A percentile compares a stretch with the other conserved stretches of the same genome.
Conservation (phyloP, 2,797 vertebrate species). For the Nannoperca australis region DNA sequence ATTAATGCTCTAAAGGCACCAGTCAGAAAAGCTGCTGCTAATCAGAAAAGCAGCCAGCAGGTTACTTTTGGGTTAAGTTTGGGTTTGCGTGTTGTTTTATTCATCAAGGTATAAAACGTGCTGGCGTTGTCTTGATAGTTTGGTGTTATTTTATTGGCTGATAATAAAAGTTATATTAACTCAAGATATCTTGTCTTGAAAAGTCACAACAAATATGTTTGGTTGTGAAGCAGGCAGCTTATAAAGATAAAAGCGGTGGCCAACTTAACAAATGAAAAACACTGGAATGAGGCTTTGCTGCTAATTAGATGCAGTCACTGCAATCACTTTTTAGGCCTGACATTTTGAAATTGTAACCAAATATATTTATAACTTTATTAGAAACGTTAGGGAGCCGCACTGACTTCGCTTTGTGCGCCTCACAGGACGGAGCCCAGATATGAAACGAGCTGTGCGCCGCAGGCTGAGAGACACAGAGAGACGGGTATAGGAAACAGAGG, state of each 20-base stretch:
- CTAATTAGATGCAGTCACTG: background rate
- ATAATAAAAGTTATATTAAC: background rate
- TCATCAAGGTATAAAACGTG: background rate
- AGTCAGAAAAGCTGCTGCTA: background rate
- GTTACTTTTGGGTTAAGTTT: too few species aligned
- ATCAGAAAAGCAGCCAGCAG: background rate
- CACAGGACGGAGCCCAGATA: slow-evolving; percentile 82
- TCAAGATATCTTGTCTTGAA: background rate
- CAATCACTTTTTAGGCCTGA: background rate
- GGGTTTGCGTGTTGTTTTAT: background rate
- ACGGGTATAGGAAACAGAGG: slow-evolving; percentile 72
- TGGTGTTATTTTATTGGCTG: background rate
- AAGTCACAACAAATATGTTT: background rate
- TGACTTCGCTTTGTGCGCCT: slow-evolving; percentile 84
- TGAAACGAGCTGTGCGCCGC: slow-evolving; percentile 91
- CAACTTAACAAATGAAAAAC: background rate
- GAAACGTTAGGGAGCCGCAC: slow-evolving; percentile 60
- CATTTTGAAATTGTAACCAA: background rate
- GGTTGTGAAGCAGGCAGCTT: background rate
- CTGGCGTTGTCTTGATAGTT: background rate
- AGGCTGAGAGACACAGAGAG: slow-evolving; percentile 77
- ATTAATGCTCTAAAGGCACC: background rate
- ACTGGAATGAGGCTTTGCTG: background rate
- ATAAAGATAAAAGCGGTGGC: background rate
- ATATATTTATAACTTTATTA: slow-evolving; percentile 47